A percentile compares a stretch with the other conserved stretches of the same genome.
phyloP scores from a whole-genome alignment of 1,140 invertebrate species.

The Bombus ignitus region DNA sequence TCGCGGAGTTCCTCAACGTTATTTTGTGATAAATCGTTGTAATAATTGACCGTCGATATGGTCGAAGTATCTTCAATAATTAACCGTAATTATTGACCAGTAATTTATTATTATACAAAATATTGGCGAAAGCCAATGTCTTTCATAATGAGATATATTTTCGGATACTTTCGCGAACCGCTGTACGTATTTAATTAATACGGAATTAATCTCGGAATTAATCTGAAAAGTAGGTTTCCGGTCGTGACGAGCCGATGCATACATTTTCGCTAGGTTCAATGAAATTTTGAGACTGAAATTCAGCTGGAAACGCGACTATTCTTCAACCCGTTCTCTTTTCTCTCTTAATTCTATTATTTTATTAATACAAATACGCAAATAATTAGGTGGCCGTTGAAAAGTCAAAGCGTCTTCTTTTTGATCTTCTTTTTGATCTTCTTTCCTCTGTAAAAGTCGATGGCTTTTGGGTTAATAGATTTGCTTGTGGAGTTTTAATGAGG shows the following conservation, averaged over 20 bases:
- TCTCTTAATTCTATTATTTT: neutral
- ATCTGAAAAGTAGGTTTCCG: neutral
- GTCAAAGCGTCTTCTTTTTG: neutral
- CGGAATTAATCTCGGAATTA: neutral
- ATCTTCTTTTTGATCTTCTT: neutral
- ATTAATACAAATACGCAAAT: neutral
- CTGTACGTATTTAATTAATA: conserved; percentile 2
- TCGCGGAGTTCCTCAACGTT: rapidly evolving
- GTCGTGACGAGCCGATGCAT: too few relatives aligned
- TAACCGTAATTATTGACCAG: too few relatives aligned
- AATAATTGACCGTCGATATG: too few relatives aligned
- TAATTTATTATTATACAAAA: too few relatives aligned
- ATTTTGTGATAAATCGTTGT: too few relatives aligned
- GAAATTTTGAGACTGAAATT: conserved; percentile 13
- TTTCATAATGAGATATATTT: too few relatives aligned
- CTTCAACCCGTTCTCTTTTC: rapidly evolving
- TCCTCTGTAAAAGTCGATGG: neutral
- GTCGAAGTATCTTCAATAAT: too few relatives aligned
- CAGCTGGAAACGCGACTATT: neutral
- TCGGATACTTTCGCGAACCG: too few relatives aligned
- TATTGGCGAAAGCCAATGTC: too few relatives aligned
- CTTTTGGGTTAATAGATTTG: neutral
- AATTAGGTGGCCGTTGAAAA: neutral
- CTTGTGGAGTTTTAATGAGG: neutral
- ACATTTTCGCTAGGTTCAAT: neutral